Evolutionary conservation across 2,888 invertebrate species (phyloP), one percentile per base, ranked within the genome.

Genomic region (Phortica magna): DNA sequence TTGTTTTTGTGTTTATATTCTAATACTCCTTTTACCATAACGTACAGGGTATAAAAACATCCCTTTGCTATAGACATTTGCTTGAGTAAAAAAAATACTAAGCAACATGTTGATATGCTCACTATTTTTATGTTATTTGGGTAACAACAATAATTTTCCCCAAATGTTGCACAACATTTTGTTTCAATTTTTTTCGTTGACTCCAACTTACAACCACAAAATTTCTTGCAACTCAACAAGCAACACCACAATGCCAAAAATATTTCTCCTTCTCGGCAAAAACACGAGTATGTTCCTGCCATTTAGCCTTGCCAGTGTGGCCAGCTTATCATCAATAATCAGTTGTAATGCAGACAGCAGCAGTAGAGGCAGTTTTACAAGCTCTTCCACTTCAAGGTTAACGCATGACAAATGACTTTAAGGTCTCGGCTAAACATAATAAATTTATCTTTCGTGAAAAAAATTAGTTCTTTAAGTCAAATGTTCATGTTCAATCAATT

Each of bases 291-390:
- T 12, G 14, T 59, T 17, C 17, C 59, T n/a, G 22, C 19, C 17
- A 22, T 57, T 57, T 14, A n/a, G 17, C 59, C 17, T 59, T 59
- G 59, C 19, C 59, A 59, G 19, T 19, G 17, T 59, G 59, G 19
- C 59, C 48, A 48, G 14, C 48, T 48, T 12, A 48, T 9, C 48
- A 48, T 12, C 48, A 39, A 64, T 31, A 64, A 31, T 39, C 64
- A 64, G 64, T 64, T 64, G 64, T 31, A 39, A 64, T 31, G 39
- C 39, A 10, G 64, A 14, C 22, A 39, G 64, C 64, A 64, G 31
- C 48, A 64, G 39, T 31, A 6, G 64, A 64, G 14, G 39, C 64
- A 64, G 39, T 14, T 19, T 2, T 5, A 61, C 48, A 48, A 48
- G 9, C 48, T 12, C 9, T 12, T 9, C 48, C 2, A 2, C 48